Base-by-base conservation (phyloP, 2,888 invertebrate genomes). In the Hecatera dysodea region DNA sequence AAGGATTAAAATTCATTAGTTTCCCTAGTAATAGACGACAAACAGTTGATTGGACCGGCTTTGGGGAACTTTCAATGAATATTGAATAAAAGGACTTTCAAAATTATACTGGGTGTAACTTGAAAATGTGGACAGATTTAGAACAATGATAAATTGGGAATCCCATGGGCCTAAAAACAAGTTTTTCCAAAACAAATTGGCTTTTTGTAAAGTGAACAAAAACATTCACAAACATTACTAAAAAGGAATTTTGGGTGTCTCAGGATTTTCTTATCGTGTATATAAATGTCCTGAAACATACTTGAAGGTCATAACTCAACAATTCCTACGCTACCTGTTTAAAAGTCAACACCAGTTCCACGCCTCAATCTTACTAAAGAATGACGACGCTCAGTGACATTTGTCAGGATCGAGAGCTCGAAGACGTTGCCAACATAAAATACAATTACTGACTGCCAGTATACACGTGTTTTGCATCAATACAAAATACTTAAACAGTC, bases 381-480 rank as follows among this genome's bases (percentile, higher is more conserved):
- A 63, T 78, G 68, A 66, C 60, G 73, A 24, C 67, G 27, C 46
- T 39, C 24, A 53, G 46, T 80, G 74, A 80, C 68, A 73, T 81
- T 83, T 71, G 53, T 80, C 81, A 83, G 46, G 81, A 83, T 78
- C 52, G 67, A 62, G 63, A 55, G 57, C 44, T 71, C 33, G 55
- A 55, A 67, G 72, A 68, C 67, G 55, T 64, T 64, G 29, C 56
- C 33, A 0, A 72, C 67, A 78, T 83, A 74, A 78, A 84, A 78
- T 57, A 75, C 68, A 79, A 78, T 82, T 81, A 83, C 72, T 0
- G 46, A 67, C 72, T 74, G 67, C 24, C 67, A 70, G 71, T 62
- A 33, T 67, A 67, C 69, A 70, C 74, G 67, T 83, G 73, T 67
- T 83, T 81, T 75, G 78, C 82, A 82, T 82, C 69, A 75, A 71